A percentile compares a stretch with the other conserved stretches of the same genome.
These are phyloP conservation scores for Tachina fera DNA, from an alignment of 2,888 invertebrate genomes.

Conservation along the genomic window DNA sequence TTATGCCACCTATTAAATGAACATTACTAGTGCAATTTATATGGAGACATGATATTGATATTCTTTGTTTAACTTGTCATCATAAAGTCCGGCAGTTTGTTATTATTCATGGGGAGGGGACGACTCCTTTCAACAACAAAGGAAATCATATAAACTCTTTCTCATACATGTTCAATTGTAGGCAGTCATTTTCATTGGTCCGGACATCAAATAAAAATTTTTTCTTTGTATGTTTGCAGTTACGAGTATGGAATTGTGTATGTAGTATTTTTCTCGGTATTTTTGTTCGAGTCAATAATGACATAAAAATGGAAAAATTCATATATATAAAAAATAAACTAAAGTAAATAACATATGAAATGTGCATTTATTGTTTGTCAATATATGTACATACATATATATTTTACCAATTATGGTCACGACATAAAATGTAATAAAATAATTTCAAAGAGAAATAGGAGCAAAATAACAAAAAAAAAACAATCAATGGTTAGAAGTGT, in stretches of 20 bases:
- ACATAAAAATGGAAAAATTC: slow-evolving; percentile 17
- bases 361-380: slow-evolving; percentile 58
- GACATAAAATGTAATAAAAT: slow-evolving; percentile 61
- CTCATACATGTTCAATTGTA: background rate
- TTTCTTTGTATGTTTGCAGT: background rate
- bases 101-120: background rate
- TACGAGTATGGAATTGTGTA: background rate
- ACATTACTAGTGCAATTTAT: slow-evolving; percentile 64
- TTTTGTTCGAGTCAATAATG: slow-evolving; percentile 39
- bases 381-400: too few relatives aligned
- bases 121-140: slow-evolving; percentile 16
- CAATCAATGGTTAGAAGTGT: slow-evolving; percentile 53
- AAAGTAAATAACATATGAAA: slow-evolving; percentile 40
- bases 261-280: slow-evolving; percentile 17
- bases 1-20: slow-evolving; percentile 65
- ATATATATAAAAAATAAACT: slow-evolving; percentile 24
- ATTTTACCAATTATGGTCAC: slow-evolving; percentile 72
- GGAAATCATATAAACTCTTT: background rate
- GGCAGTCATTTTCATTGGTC: slow-evolving; percentile 12
- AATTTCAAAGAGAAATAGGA: slow-evolving; percentile 6
- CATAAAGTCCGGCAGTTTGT: slow-evolving; percentile 21
- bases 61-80: slow-evolving; percentile 73
- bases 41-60: slow-evolving; percentile 72
- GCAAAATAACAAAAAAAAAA: slow-evolving; percentile 39
- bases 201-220: slow-evolving; percentile 32